phyloP scores from a whole-genome alignment of 2,888 invertebrate species.

The Phengaris alcon region DNA sequence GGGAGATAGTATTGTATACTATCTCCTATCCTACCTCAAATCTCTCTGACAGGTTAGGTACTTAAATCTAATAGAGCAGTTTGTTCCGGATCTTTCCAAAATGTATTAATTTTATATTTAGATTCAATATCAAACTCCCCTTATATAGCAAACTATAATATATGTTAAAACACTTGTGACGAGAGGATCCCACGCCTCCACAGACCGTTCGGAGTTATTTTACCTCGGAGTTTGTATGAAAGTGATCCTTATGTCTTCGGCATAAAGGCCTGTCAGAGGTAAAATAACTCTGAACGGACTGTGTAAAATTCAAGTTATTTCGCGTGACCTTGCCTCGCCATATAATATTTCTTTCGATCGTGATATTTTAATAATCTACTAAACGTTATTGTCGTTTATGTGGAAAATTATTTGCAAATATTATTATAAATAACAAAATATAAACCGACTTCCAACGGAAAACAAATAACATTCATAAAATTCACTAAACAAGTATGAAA shows the following conservation, averaged over 20 bases:
- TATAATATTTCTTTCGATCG: not conserved
- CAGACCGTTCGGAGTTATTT: no score
- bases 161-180: not conserved
- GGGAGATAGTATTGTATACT: no score
- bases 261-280: no score
- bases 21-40: no score
- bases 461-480: no score
- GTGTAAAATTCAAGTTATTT: slow-evolving; percentile 5
- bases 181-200: not conserved
- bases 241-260: no score
- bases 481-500: no score
- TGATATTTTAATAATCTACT: slow-evolving; percentile 1
- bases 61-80: not conserved
- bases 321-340: slow-evolving; percentile 3
- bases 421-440: not conserved
- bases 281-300: no score
- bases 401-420: not conserved
- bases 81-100: not conserved
- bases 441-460: no score
- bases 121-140: not conserved
- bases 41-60: no score
- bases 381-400: slow-evolving; percentile 5
- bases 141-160: not conserved
- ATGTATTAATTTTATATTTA: not conserved
- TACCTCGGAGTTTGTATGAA: no score